phyloP scores from a whole-genome alignment of 2,113 vertebrate genomes.

The Gnathonemus longibarbis region DNA sequence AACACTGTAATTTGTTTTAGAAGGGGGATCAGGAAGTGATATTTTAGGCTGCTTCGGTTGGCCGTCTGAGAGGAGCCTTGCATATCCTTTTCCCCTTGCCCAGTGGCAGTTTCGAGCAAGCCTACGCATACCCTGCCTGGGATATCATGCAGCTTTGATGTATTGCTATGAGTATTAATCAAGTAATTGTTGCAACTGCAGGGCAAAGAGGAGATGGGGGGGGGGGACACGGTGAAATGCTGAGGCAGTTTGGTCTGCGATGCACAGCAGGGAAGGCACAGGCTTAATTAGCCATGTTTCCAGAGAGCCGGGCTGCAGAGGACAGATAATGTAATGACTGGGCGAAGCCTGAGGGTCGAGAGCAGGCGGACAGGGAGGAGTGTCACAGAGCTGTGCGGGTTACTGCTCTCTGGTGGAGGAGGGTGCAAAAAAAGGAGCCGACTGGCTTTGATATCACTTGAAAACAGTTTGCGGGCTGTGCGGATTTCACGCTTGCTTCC shows the following conservation, averaged over 20 bases:
- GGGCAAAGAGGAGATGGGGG: neutral
- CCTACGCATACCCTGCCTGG: neutral
- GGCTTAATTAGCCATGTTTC: conserved; percentile 11
- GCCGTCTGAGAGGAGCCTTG: neutral
- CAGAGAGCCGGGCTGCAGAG: conserved; percentile 2
- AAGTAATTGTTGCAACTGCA: conserved; percentile 16
- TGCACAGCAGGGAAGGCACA: neutral
- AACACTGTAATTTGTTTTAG: neutral
- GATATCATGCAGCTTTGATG: neutral
- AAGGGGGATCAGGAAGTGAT: neutral
- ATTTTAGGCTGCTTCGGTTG: neutral
- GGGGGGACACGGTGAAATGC: neutral
- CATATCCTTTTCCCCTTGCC: neutral
- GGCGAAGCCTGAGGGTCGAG: neutral
- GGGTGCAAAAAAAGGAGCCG: neutral
- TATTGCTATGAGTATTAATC: conserved; percentile 13
- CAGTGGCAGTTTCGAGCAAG: neutral
- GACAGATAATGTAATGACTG: conserved; percentile 11
- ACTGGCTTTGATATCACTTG: neutral
- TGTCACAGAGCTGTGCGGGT: neutral
- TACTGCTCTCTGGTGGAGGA: neutral
- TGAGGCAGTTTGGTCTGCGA: neutral
- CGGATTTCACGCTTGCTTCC: neutral
- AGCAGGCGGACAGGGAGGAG: neutral
- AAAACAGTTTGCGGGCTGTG: neutral